Base-by-base conservation (phyloP, 2,113 vertebrate genomes). In the Nerophis ophidion region DNA sequence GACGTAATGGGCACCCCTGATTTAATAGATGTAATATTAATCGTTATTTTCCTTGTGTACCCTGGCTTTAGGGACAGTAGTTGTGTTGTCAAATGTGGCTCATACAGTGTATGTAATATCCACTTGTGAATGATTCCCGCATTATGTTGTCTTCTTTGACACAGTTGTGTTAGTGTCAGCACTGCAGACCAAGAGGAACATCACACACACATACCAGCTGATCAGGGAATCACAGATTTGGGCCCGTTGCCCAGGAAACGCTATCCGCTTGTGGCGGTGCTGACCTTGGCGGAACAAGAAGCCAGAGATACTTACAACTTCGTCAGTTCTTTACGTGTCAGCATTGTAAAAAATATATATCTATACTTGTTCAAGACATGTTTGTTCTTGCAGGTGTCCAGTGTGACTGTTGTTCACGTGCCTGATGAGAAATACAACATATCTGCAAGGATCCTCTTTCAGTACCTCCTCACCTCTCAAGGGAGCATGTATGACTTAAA, bases 401-500 rank as follows among this genome's bases (percentile, higher is more conserved):
- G 91, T 88, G 84, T 98, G 53, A 91, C 91, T 1, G 90, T 97
- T 60, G 75, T 98, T 81, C 97, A 99, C 19, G 60, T 98, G 81
- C 94, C 97, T 57, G 97, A 99, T 83, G 88, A 91, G 40, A 93
- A 84, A 72, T 93, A 95, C 76, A 85, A 86, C 19, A 89, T 98
- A 16, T 84, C 95, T 68, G 92, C 92, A 48, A 90, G 95, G 68
- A 84, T 96, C 77, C 83, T 98, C 0, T 95, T 95, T 70, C 95
- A 97, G 64, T 93, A 95, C 83, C 89, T 99, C 5, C 92, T 99
- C 60, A 92, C 94, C 42, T 84, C 91, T 60, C 92, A 93, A 63
- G 95, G 97, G 52, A 91, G 91, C 86, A 90, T 94, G 87, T 93
- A 91, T 13, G 93, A 98, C 65, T 89, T 99, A 57, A 98, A 98